A percentile compares a stretch with the other conserved stretches of the same genome.
Conservation (phyloP, 2,113 vertebrate species). For the Saimiri boliviensis region DNA sequence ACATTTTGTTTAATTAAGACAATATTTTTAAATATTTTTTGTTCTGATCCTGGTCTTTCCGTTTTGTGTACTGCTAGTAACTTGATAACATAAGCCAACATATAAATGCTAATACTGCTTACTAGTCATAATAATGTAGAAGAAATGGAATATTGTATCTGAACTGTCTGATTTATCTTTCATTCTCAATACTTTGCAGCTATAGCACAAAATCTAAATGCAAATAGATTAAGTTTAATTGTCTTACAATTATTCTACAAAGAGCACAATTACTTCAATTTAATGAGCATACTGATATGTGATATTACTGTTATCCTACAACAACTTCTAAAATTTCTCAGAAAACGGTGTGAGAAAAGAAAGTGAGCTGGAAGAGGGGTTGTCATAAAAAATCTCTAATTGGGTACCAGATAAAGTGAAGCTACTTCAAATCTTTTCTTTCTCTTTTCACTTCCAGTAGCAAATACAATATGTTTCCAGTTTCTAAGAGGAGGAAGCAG, state of each 20-base stretch:
- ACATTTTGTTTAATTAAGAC: neutral
- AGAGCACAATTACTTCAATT: neutral
- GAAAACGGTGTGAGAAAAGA: neutral
- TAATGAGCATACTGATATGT: slow-evolving; percentile 43
- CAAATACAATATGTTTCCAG: slow-evolving; percentile 3
- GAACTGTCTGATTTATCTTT: slow-evolving; percentile 1
- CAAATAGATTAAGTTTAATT: slow-evolving; percentile 30
- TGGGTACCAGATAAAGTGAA: neutral
- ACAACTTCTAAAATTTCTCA: slow-evolving; percentile 38
- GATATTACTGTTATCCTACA: slow-evolving; percentile 28
- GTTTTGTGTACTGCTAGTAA: neutral
- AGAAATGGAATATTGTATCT: neutral
- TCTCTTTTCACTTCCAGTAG: neutral
- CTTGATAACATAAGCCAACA: slow-evolving; percentile 28
- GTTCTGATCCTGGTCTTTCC: neutral
- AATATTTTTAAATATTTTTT: neutral
- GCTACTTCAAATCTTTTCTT: neutral
- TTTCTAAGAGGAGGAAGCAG: slow-evolving; percentile 24
- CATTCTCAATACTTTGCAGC: neutral
- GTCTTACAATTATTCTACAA: slow-evolving; percentile 40
- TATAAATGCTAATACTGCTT: neutral
- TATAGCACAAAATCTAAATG: neutral
- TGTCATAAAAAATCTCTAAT: slow-evolving; percentile 55
- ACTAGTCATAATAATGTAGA: neutral
- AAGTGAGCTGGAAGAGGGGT: neutral